These are phyloP conservation scores for Opisthocomus hoazin DNA, from an alignment of 2,113 vertebrate species.

Conservation along the genomic window DNA sequence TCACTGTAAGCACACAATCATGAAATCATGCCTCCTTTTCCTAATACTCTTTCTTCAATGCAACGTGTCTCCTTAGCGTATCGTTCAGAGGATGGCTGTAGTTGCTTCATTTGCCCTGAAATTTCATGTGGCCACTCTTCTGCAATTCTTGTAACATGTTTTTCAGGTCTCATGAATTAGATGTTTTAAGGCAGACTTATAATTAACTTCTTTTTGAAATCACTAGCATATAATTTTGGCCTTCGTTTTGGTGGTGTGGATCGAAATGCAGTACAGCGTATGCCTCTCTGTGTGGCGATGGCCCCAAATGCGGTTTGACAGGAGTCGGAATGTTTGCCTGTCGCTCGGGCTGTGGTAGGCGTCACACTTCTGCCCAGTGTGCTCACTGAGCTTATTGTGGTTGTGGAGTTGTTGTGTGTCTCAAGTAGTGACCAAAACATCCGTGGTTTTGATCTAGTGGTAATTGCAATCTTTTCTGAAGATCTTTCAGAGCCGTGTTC, in stretches of 20 bases:
- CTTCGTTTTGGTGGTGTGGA: not conserved
- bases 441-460: not conserved
- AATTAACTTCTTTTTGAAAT: not conserved
- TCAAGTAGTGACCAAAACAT: not conserved
- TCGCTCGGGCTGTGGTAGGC: not conserved
- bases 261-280: fast-evolving
- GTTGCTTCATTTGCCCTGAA: not conserved
- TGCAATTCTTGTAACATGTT: not conserved
- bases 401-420: not conserved
- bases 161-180: not conserved
- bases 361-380: fast-evolving
- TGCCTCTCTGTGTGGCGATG: not conserved
- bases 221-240: not conserved
- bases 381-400: not conserved
- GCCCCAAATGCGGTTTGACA: not conserved
- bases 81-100: not conserved
- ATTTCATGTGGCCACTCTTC: not conserved
- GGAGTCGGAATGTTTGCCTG: not conserved
- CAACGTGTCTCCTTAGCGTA: not conserved
- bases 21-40: not conserved
- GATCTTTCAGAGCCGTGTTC: fast-evolving
- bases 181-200: not conserved
- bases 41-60: not conserved
- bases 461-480: not conserved
- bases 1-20: not conserved